Percentiles rank a stretch among this genome's conserved stretches.
These are phyloP conservation scores for Bellardia bayeri DNA, from an alignment of 2,888 invertebrate species.

Conservation along the genomic window DNA sequence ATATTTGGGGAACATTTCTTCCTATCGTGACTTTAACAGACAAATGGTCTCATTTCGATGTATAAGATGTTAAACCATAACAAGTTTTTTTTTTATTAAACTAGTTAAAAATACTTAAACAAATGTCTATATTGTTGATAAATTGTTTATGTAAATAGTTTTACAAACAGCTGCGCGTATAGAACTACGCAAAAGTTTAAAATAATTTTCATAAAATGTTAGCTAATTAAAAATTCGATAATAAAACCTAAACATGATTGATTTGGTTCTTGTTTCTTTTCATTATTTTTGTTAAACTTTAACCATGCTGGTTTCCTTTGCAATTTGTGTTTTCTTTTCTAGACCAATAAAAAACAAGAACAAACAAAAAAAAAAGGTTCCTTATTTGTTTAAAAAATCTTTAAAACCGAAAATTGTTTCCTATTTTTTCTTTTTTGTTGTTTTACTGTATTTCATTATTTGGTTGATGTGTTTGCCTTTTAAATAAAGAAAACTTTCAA, in stretches of 20 bases:
- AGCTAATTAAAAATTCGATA: slow-evolving; percentile 50
- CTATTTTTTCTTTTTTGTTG: slow-evolving; percentile 10
- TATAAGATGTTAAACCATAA: too few species aligned
- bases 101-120: too few species aligned
- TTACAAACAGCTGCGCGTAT: not conserved
- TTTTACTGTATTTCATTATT: slow-evolving; percentile 3
- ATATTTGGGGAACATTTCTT: too few species aligned
- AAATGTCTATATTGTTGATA: not conserved
- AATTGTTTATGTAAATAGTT: slow-evolving; percentile 3
- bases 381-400: slow-evolving; percentile 20
- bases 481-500: not conserved
- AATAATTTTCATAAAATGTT: slow-evolving; percentile 19
- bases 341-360: not conserved
- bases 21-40: too few species aligned
- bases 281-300: slow-evolving; percentile 30
- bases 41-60: too few species aligned
- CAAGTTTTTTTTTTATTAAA: too few species aligned
- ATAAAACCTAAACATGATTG: slow-evolving; percentile 53
- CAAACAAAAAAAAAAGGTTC: not conserved
- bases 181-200: not conserved
- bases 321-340: not conserved
- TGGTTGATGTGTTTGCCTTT: not conserved
- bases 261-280: slow-evolving; percentile 23
- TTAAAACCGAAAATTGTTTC: slow-evolving; percentile 42
- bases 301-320: not conserved